A percentile compares a stretch with the other conserved stretches of the same genome.
Conservation (phyloP, 2,888 invertebrate genomes). For the Carabus problematicus region DNA sequence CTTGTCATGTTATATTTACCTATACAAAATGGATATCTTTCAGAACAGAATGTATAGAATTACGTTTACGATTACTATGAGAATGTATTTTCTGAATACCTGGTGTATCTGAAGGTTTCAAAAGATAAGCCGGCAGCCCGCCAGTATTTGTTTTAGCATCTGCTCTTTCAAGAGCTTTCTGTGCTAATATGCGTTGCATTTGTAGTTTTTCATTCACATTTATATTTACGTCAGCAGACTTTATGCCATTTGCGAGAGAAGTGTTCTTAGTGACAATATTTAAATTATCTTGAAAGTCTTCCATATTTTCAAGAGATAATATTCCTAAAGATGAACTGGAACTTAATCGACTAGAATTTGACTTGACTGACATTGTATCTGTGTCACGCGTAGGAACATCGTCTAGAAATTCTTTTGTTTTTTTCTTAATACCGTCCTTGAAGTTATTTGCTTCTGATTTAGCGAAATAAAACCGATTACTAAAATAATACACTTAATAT, state of each 20-base stretch:
- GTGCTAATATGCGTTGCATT: slow-evolving; percentile 29
- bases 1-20: slow-evolving; percentile 14
- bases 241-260: not conserved
- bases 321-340: slow-evolving; percentile 32
- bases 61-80: not conserved
- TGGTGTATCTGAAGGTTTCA: slow-evolving; percentile 31
- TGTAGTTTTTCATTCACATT: slow-evolving; percentile 24
- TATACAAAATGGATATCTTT: not conserved
- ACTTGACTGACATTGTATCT: slow-evolving; percentile 17
- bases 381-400: slow-evolving; percentile 31
- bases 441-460: slow-evolving; percentile 9
- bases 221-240: not conserved
- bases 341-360: slow-evolving; percentile 21
- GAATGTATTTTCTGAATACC: not conserved
- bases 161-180: slow-evolving; percentile 25
- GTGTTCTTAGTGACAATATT: too few species aligned
- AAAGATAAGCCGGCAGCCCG: slow-evolving; percentile 26
- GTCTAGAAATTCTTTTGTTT: slow-evolving; percentile 14
- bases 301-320: slow-evolving; percentile 26
- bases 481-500: slow-evolving; percentile 13
- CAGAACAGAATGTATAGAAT: not conserved
- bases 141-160: slow-evolving; percentile 17
- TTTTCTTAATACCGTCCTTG: slow-evolving; percentile 11
- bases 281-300: slow-evolving; percentile 18
- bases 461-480: slow-evolving; percentile 10